Conservation (phyloP, 2,888 invertebrate genomes). For the Oscheius sp. region DNA sequence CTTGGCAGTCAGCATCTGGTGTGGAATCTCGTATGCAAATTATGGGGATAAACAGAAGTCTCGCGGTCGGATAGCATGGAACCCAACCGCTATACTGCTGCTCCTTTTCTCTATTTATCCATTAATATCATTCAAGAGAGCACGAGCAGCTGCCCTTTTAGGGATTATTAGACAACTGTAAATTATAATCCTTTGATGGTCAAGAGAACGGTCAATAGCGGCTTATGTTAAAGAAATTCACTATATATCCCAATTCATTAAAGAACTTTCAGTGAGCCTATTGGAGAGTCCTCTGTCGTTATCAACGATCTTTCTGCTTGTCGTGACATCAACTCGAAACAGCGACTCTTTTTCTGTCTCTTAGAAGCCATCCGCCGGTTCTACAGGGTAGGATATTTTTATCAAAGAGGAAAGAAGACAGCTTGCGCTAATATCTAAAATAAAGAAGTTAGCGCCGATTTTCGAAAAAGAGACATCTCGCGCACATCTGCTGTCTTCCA, state of each 20-base stretch:
- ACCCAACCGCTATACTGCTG: neutral
- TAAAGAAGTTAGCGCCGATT: constrained; percentile 22
- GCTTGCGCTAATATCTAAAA: constrained; percentile 27
- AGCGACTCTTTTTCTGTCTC: constrained; percentile 24
- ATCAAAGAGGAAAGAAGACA: neutral
- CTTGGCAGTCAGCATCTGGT: constrained; percentile 9
- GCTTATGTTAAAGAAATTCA: too few relatives aligned
- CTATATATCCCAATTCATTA: too few relatives aligned
- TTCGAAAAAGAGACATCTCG: constrained; percentile 9
- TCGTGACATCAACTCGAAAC: constrained; percentile 14
- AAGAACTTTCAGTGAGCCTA: constrained; percentile 22
- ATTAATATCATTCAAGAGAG: constrained; percentile 27
- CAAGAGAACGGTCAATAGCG: neutral
- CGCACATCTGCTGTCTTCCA: constrained; percentile 8
- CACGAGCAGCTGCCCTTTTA: constrained; percentile 15
- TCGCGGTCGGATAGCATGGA: constrained; percentile 5
- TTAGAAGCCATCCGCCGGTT: constrained; percentile 26
- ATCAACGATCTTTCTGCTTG: constrained; percentile 6
- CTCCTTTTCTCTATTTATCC: neutral
- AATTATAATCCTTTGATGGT: neutral
- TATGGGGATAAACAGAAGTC: constrained; percentile 24
- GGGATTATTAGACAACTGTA: constrained; percentile 22
- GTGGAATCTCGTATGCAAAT: constrained; percentile 24
- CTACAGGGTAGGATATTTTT: constrained; percentile 27
- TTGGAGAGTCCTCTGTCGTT: neutral